Evolutionary conservation across 2,888 invertebrate genomes (phyloP), one percentile per base, ranked within the genome.

Genomic region (Lypha dubia): DNA sequence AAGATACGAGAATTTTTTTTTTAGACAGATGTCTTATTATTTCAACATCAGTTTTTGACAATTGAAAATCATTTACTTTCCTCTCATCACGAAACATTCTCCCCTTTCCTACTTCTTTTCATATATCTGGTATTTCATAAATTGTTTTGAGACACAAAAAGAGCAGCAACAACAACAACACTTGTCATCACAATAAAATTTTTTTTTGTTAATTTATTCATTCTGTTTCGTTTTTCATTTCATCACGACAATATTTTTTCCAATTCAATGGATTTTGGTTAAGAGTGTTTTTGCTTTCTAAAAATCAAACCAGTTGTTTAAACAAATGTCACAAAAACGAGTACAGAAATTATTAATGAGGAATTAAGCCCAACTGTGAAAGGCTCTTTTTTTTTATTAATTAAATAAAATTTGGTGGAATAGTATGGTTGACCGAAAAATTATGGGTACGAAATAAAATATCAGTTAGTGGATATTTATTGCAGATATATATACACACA

Each of bases 231-330:
- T 67, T n/a, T 41, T 75, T 15, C 13, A 22, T 44, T 32, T 28
- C 3, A 41, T 11, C 17, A 11, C 20, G 3, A n/a, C 24, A 41
- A 60, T 46, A 32, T 35, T 56, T 35, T 56, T 76, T 76, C 24
- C 58, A 58, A 17, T 46, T 77, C 41, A 70, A n/a, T 79, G 44
- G 6, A 68, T 68, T 60, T 67, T 35, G n/a, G 41, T 20, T 9
- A 38, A 15, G 20, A 1, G 4, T 35, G 7, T 35, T 35, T 53
- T 41, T 11, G 28, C 8, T 35, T 35, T 6, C 53, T n/a, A 8
- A 17, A 60, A 73, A 28, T 28, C 60, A 49, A 79, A 70, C 60
- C 60, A 62, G 41, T 77, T 77, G 51, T 77, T 60, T 9, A 60
- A 38, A 68, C 49, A 77, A 68, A 28, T 46, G 24, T 6, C 24